Evolutionary conservation across 2,113 vertebrate genomes (phyloP).

Genomic region (Malurus cyaneus): DNA sequence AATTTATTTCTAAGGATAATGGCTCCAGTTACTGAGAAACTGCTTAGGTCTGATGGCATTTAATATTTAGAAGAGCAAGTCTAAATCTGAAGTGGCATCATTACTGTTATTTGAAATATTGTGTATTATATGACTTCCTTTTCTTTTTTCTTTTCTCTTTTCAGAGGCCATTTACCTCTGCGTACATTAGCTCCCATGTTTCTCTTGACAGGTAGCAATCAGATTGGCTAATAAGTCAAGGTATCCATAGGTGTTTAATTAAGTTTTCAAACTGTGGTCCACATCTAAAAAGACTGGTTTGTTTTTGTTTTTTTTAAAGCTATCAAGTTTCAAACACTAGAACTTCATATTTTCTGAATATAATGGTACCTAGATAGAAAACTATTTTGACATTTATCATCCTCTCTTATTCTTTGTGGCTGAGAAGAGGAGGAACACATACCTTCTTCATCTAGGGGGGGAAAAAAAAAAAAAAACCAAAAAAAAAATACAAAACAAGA

Average conservation of each 20-base stretch:
- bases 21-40: not conserved
- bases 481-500: not conserved
- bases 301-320: not conserved
- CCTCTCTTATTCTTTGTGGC: not conserved
- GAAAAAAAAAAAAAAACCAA: too few species aligned
- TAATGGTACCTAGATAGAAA: not conserved
- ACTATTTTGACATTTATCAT: not conserved
- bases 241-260: not conserved
- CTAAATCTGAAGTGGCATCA: not conserved
- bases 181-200: not conserved
- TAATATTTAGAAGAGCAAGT: not conserved
- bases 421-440: not conserved
- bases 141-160: not conserved
- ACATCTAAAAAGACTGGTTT: not conserved
- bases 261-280: not conserved
- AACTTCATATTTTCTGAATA: not conserved
- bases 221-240: not conserved
- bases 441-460: too few species aligned
- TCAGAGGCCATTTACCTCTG: not conserved
- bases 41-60: not conserved
- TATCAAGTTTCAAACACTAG: not conserved
- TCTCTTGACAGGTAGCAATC: not conserved
- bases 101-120: not conserved
- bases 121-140: not conserved
- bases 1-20: not conserved